A percentile compares a stretch with the other conserved stretches of the same genome.
phyloP scores from a whole-genome alignment of 2,888 invertebrate species.

The Rhamnusium bicolor region DNA sequence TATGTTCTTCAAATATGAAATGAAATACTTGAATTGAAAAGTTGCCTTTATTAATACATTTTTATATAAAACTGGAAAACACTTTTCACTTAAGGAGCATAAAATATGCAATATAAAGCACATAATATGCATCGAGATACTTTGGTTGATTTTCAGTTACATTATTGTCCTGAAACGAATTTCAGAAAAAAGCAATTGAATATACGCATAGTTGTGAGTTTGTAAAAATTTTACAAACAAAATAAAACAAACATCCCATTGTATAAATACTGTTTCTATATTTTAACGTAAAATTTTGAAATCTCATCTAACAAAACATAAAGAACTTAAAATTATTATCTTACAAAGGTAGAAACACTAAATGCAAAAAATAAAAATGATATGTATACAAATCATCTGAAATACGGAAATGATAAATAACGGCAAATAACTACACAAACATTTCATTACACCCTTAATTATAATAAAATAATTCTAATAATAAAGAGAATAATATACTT shows the following conservation, averaged over 20 bases:
- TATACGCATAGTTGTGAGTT: background rate
- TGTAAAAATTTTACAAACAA: conserved; percentile 24
- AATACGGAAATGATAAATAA: conserved; percentile 23
- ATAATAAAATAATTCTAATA: background rate
- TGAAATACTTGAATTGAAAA: conserved; percentile 33
- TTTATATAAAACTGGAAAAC: conserved; percentile 40
- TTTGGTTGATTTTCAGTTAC: conserved; percentile 33
- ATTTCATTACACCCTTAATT: background rate
- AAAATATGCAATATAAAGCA: conserved; percentile 37
- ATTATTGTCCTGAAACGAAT: conserved; percentile 27
- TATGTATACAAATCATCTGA: conserved; percentile 33
- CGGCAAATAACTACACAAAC: conserved; percentile 25
- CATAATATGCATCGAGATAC: conserved; percentile 30
- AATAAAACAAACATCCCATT: conserved; percentile 34
- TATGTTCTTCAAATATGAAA: conserved; percentile 14
- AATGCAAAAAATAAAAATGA: conserved; percentile 37
- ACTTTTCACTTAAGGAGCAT: conserved; percentile 31
- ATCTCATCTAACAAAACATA: conserved; percentile 31
- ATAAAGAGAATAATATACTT: background rate
- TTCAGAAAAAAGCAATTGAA: conserved; percentile 6
- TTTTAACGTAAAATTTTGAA: conserved; percentile 36
- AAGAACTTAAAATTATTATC: conserved; percentile 26
- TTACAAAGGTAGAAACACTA: conserved; percentile 37
- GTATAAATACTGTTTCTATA: conserved; percentile 36
- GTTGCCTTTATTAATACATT: conserved; percentile 38